Evolutionary conservation across 2,888 invertebrate genomes (phyloP).

Genomic region (Andrena bicolor): DNA sequence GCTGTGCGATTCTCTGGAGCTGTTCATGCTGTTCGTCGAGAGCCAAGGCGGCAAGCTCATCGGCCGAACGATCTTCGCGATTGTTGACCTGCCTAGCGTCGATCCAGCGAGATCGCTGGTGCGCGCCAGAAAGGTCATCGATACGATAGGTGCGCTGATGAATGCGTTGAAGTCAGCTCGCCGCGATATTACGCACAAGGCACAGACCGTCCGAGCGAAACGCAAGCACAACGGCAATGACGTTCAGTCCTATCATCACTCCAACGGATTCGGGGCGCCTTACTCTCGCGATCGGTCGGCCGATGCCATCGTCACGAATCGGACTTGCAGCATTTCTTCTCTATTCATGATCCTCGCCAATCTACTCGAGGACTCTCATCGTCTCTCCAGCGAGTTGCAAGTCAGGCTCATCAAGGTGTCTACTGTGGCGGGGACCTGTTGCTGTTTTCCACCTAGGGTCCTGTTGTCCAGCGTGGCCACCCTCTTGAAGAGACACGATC

Average conservation of each 20-base stretch:
- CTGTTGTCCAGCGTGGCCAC: conserved; percentile 86
- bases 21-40: conserved; percentile 87
- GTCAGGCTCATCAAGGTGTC: conserved; percentile 86
- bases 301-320: conserved; percentile 78
- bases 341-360: conserved; percentile 86
- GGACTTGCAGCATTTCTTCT: conserved; percentile 87
- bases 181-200: conserved; percentile 87
- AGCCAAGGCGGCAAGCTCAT: conserved; percentile 87
- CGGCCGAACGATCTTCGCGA: conserved; percentile 86
- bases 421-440: conserved; percentile 88
- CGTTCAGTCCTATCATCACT: conserved; percentile 87
- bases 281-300: conserved; percentile 82
- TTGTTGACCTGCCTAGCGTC: conserved; percentile 86
- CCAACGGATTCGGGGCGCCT: conserved; percentile 86
- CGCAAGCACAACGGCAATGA: conserved; percentile 86
- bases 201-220: conserved; percentile 85
- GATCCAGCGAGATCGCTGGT: conserved; percentile 83
- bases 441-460: conserved; percentile 87
- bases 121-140: conserved; percentile 86
- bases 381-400: conserved; percentile 84
- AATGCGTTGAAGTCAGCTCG: conserved; percentile 87
- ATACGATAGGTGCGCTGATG: conserved; percentile 87
- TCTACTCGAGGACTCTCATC: conserved; percentile 85
- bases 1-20: conserved; percentile 86
- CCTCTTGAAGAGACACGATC: conserved; percentile 83